Percentiles rank a stretch among this genome's conserved stretches.
These are phyloP conservation scores for Oophaga pumilio DNA, from an alignment of 2,113 vertebrate species.

Conservation along the genomic window DNA sequence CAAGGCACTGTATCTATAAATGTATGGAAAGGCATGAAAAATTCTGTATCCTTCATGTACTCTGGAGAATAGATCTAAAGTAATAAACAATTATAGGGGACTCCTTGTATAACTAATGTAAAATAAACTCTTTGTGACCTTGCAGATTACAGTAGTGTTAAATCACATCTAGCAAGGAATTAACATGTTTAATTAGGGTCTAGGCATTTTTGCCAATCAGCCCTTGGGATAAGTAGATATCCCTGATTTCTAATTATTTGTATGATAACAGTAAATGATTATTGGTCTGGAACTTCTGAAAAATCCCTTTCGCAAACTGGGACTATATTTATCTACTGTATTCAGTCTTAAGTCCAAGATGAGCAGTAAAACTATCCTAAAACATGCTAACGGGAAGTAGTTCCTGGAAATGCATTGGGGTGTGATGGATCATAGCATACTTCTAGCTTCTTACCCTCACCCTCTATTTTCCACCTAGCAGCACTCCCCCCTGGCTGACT, in stretches of 20 bases:
- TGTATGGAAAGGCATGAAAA: background rate
- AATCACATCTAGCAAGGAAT: constrained; percentile 7
- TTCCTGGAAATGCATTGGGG: too few relatives aligned
- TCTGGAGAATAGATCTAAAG: background rate
- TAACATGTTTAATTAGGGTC: constrained; percentile 27
- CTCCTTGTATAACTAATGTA: background rate
- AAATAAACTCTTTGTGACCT: constrained; percentile 31
- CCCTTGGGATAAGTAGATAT: background rate
- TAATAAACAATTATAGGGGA: background rate
- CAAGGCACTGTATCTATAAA: background rate
- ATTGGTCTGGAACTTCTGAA: background rate
- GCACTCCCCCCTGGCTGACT: too few relatives aligned
- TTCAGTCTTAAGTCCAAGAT: background rate
- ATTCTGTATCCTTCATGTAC: background rate
- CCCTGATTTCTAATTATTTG: background rate
- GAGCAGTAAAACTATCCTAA: background rate
- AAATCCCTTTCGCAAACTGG: background rate
- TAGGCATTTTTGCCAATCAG: background rate
- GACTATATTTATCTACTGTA: background rate
- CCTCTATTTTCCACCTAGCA: too few relatives aligned
- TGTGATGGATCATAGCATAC: too few relatives aligned
- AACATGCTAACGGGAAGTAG: background rate
- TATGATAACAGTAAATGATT: background rate
- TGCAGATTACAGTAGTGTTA: constrained; percentile 8
- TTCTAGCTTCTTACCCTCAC: too few relatives aligned